Conservation (phyloP, 2,888 invertebrate species). For the Amphiduros pacificus region DNA sequence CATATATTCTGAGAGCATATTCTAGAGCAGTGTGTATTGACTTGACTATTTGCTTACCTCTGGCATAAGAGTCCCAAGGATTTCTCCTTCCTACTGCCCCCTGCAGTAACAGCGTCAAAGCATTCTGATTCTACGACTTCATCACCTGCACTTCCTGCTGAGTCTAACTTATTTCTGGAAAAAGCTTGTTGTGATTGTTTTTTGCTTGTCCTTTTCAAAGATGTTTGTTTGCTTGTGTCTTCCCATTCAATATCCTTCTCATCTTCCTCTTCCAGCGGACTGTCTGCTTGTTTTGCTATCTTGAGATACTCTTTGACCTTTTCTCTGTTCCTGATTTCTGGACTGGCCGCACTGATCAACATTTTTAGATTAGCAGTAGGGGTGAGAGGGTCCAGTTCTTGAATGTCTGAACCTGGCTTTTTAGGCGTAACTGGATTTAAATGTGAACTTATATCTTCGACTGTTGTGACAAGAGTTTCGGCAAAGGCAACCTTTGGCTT, state of each 20-base stretch:
- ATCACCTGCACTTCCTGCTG: neutral
- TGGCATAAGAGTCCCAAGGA: constrained; percentile 56
- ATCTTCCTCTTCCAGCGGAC: neutral
- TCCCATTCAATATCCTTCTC: neutral
- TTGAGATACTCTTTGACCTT: constrained; percentile 14
- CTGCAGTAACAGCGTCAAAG: neutral
- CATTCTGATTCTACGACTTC: neutral
- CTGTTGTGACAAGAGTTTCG: neutral
- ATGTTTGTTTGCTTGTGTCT: neutral
- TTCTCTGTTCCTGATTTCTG: constrained; percentile 48
- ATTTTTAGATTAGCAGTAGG: constrained; percentile 72
- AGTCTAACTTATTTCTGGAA: neutral
- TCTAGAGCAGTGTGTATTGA: too few species aligned
- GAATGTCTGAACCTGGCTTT: neutral
- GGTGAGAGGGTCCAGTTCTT: constrained; percentile 61
- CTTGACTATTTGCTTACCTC: too few species aligned
- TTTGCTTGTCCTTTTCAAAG: neutral
- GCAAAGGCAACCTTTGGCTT: neutral
- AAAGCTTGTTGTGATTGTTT: neutral
- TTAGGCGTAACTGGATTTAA: constrained; percentile 17
- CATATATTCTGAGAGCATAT: too few species aligned
- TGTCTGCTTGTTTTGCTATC: constrained; percentile 6
- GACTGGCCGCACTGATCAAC: constrained; percentile 68
- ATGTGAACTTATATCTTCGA: neutral
- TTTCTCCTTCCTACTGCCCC: constrained; percentile 49